Evolutionary conservation across 1,140 invertebrate genomes (phyloP).

Genomic region (Samia ricini): DNA sequence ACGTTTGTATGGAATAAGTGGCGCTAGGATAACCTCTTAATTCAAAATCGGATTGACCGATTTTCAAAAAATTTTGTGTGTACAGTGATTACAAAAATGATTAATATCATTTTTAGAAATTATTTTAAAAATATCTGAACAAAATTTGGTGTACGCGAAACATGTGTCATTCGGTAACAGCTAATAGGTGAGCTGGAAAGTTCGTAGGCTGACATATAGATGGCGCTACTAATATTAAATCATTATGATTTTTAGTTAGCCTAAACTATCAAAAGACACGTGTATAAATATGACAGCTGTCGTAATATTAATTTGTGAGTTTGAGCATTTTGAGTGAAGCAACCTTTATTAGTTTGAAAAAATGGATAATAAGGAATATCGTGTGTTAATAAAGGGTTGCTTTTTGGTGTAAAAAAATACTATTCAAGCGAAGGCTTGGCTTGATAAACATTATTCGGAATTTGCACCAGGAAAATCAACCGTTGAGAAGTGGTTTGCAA

Average conservation of each 20-base stretch:
- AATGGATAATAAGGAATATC: neutral
- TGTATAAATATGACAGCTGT: conserved; percentile 2
- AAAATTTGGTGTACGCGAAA: too few relatives aligned
- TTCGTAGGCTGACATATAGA: neutral
- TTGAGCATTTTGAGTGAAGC: conserved; percentile 16
- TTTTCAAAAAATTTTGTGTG: too few relatives aligned
- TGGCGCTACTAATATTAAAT: conserved; percentile 1
- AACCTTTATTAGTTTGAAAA: conserved; percentile 9
- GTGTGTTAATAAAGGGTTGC: neutral
- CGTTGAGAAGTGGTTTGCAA: conserved; percentile 18
- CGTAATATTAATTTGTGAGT: neutral
- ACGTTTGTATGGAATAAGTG: too few relatives aligned
- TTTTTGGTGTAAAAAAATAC: neutral
- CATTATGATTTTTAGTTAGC: neutral
- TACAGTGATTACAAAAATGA: too few relatives aligned
- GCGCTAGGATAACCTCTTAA: too few relatives aligned
- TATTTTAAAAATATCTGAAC: too few relatives aligned
- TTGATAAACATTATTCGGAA: conserved; percentile 18
- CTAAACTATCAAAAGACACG: neutral
- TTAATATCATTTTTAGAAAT: too few relatives aligned
- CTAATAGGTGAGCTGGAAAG: neutral
- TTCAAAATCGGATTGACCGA: too few relatives aligned
- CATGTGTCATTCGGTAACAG: too few relatives aligned
- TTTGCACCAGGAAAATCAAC: conserved; percentile 22
- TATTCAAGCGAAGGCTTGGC: conserved; percentile 1